A percentile compares a stretch with the other conserved stretches of the same genome.
phyloP scores from a whole-genome alignment of 2,797 vertebrate species.

The Hyperoplus immaculatus region DNA sequence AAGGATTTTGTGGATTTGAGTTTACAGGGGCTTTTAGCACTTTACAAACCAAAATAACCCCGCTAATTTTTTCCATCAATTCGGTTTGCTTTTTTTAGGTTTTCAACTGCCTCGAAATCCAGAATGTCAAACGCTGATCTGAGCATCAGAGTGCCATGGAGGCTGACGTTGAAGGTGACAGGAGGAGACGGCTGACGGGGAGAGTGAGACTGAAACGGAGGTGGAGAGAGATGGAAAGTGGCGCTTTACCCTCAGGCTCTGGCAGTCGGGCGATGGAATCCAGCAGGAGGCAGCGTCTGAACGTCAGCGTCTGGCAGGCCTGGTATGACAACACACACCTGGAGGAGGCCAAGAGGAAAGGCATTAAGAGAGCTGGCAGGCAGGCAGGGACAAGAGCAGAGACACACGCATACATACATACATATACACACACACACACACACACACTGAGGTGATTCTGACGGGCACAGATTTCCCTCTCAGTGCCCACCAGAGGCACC shows the following conservation, averaged over 20 bases:
- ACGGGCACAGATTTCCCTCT: constrained; percentile 57
- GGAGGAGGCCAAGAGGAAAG: constrained; percentile 69
- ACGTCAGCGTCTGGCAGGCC: constrained; percentile 95
- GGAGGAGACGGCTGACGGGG: constrained; percentile 58
- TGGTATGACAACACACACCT: constrained; percentile 97
- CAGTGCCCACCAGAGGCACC: constrained; percentile 71
- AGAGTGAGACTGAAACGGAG: constrained; percentile 61
- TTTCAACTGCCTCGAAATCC: constrained; percentile 25
- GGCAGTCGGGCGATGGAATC: constrained; percentile 94
- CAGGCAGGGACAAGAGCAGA: constrained; percentile 35
- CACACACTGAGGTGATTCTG: constrained; percentile 32
- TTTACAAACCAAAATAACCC: neutral
- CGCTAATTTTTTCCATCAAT: constrained; percentile 26
- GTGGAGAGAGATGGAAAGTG: constrained; percentile 67
- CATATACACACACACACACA: constrained; percentile 25
- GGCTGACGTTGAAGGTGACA: constrained; percentile 66
- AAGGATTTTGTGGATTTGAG: too few relatives aligned
- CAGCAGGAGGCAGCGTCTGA: constrained; percentile 94
- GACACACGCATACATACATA: constrained; percentile 28
- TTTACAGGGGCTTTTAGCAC: neutral
- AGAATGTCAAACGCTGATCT: constrained; percentile 42
- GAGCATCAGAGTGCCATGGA: constrained; percentile 44
- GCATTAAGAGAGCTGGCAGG: constrained; percentile 59
- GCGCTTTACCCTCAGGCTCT: constrained; percentile 90
- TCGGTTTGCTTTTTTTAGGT: constrained; percentile 15